Conservation (phyloP, 2,888 invertebrate species). For the Lymantria dispar region DNA sequence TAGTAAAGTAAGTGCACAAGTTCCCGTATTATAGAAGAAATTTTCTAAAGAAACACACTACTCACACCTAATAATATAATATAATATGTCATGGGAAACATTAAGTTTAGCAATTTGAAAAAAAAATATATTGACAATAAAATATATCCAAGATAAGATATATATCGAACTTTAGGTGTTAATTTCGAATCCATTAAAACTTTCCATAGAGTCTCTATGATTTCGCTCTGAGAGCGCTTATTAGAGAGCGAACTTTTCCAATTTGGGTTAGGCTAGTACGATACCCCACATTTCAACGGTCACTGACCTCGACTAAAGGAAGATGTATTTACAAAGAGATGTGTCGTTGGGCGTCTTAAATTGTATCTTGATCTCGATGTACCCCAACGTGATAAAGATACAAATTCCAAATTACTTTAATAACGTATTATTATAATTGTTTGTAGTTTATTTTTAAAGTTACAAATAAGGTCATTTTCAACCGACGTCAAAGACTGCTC, state of each 20-base stretch:
- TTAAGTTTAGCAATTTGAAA: too few species aligned
- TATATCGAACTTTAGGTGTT: slow-evolving; percentile 1
- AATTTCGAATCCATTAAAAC: slow-evolving; percentile 35
- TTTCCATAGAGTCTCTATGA: slow-evolving; percentile 29
- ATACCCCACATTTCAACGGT: slow-evolving; percentile 20
- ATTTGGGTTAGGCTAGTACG: slow-evolving; percentile 42
- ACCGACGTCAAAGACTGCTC: too few species aligned
- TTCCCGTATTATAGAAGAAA: too few species aligned
- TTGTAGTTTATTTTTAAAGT: too few species aligned
- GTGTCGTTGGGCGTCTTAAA: slow-evolving; percentile 12
- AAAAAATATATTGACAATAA: neutral
- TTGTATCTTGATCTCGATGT: slow-evolving; percentile 23
- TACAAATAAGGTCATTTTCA: too few species aligned
- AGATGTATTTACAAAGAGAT: slow-evolving; percentile 37
- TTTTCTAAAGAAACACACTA: too few species aligned
- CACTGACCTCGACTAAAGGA: slow-evolving; percentile 26
- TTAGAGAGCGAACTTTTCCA: slow-evolving; percentile 49
- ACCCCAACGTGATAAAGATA: neutral
- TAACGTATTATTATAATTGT: too few species aligned
- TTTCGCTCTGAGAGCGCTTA: slow-evolving; percentile 23
- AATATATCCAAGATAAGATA: neutral
- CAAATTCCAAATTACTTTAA: neutral
- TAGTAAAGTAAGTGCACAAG: too few species aligned
- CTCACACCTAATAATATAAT: too few species aligned
- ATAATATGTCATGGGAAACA: too few species aligned